phyloP scores from a whole-genome alignment of 2,888 invertebrate species.

The Pseudococcus longispinus region DNA sequence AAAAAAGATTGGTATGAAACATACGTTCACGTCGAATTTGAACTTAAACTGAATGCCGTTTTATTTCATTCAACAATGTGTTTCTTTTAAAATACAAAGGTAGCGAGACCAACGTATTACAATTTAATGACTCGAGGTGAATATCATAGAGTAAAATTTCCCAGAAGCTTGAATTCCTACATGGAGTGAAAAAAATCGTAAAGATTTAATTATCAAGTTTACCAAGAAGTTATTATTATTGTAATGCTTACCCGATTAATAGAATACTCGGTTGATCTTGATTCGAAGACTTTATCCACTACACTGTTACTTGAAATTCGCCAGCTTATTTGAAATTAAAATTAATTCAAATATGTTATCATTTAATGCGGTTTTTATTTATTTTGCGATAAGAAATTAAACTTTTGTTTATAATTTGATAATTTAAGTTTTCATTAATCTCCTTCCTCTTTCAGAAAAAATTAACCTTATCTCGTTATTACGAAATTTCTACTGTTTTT shows the following conservation, averaged over 20 bases:
- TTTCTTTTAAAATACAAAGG: too few species aligned
- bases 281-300: neutral
- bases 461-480: neutral
- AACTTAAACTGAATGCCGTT: too few species aligned
- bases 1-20: too few species aligned
- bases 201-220: neutral
- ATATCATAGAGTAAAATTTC: too few species aligned
- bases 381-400: slow-evolving; percentile 26
- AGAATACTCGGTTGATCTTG: neutral
- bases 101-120: too few species aligned
- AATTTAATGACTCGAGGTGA: too few species aligned
- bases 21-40: too few species aligned
- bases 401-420: slow-evolving; percentile 21
- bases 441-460: neutral
- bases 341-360: neutral
- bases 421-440: slow-evolving; percentile 28
- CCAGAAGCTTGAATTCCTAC: neutral
- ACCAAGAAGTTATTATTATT: neutral
- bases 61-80: too few species aligned
- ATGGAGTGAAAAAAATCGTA: neutral
- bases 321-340: slow-evolving; percentile 12
- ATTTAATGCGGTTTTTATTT: neutral
- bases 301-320: neutral
- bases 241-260: neutral
- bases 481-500: neutral